A percentile compares a stretch with the other conserved stretches of the same genome.
These are phyloP conservation scores for Chaetops frenatus DNA, from an alignment of 2,113 vertebrate genomes.

Conservation along the genomic window DNA sequence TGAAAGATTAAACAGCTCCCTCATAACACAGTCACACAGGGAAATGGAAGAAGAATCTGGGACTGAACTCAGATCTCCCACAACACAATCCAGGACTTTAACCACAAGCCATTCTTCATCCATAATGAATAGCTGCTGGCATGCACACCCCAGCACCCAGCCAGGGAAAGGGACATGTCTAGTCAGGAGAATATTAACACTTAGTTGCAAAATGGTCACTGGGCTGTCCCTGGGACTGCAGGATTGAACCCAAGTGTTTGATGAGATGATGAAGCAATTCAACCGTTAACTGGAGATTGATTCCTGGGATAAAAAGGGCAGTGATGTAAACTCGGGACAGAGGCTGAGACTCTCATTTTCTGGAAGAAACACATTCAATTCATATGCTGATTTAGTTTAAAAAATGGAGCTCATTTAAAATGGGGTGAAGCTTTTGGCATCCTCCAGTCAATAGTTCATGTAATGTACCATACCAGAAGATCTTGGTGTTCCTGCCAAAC, in stretches of 20 bases:
- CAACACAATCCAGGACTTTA: constrained; percentile 32
- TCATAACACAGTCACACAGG: not conserved
- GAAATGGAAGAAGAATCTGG: constrained; percentile 48
- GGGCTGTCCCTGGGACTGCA: not conserved
- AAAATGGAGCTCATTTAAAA: constrained; percentile 46
- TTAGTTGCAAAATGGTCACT: not conserved
- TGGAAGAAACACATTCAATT: constrained; percentile 20
- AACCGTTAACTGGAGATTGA: not conserved
- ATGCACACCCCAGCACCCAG: not conserved
- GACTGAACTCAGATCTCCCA: constrained; percentile 41
- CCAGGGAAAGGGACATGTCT: constrained; percentile 48
- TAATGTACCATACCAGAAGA: constrained; percentile 47
- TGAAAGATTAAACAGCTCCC: not conserved
- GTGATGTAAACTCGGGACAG: not conserved
- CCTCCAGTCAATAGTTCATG: constrained; percentile 29
- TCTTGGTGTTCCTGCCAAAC: constrained; percentile 54
- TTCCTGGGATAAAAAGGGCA: not conserved
- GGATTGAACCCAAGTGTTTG: not conserved
- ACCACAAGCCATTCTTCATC: constrained; percentile 49
- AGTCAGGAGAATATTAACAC: constrained; percentile 30
- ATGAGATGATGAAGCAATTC: not conserved
- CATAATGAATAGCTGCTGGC: constrained; percentile 50
- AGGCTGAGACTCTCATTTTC: not conserved
- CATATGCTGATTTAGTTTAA: not conserved
- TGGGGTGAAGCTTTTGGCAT: constrained; percentile 50